A percentile compares a stretch with the other conserved stretches of the same genome.
Evolutionary conservation across 2,113 vertebrate genomes (phyloP).

Genomic region (Melanostigma gelatinosum): DNA sequence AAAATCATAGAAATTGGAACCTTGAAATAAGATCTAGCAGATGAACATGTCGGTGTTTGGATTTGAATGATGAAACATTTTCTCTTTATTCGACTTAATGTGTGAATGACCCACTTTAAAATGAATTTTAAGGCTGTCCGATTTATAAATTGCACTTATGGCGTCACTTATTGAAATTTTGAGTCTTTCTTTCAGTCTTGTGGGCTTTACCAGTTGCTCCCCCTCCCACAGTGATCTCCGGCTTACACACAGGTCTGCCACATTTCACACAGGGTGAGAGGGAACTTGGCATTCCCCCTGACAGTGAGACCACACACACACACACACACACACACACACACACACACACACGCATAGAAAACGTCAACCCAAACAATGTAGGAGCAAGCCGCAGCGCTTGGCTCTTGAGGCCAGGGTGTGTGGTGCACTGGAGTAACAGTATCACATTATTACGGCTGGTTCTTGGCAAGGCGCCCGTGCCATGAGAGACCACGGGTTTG

Average conservation of each 20-base stretch:
- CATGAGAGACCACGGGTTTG: conserved; percentile 54
- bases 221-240: conserved; percentile 20
- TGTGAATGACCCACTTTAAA: not conserved
- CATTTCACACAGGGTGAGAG: conserved; percentile 69
- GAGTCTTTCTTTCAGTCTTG: conserved; percentile 8
- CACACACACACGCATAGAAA: conserved; percentile 40
- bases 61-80: not conserved
- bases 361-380: conserved; percentile 70
- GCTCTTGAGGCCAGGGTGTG: conserved; percentile 48
- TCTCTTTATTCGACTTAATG: not conserved
- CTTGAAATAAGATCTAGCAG: not conserved
- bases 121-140: not conserved
- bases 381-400: conserved; percentile 41
- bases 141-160: conserved; percentile 7
- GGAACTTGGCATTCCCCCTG: conserved; percentile 70
- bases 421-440: conserved; percentile 57
- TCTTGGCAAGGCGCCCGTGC: conserved; percentile 54
- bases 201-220: conserved; percentile 9
- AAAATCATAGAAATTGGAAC: not conserved
- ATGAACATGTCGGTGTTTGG: not conserved
- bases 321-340: conserved; percentile 47
- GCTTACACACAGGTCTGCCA: conserved; percentile 44
- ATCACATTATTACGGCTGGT: conserved; percentile 65
- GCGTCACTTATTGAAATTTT: conserved; percentile 4
- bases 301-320: conserved; percentile 75